Evolutionary conservation across 2,888 invertebrate species (phyloP), one percentile per base, ranked within the genome.

Genomic region (Steinernema hermaphroditum): DNA sequence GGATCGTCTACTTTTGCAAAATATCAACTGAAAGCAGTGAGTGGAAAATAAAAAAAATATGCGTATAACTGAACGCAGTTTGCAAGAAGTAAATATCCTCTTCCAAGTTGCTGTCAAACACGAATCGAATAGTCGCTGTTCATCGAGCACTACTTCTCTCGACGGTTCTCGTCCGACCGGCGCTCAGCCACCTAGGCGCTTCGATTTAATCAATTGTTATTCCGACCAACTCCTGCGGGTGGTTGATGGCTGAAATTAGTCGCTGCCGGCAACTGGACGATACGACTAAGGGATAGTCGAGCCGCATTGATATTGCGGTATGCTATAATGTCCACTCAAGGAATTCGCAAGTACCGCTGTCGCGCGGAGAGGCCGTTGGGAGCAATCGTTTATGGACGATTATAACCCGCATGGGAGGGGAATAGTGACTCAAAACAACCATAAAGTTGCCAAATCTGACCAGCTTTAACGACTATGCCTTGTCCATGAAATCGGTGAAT

Each of bases 321-420:
- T 19, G 16, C 6, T 19, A 46, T 19, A n/a, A 46, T 19, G 27
- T 32, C 27, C 19, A 32, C 62, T 32, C 62, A 34, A 62, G 16
- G 62, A 62, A 62, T 32, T 62, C n/a, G 62, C 16, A 32, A 62
- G 62, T 62, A 27, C 16, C 62, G 62, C 54, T 22, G 46, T 46
- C 46, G 46, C 46, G 22, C 9, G 16, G 4, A 27, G 19, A 62
- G 62, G 62, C 62, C 62, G 29, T 32, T 62, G 62, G 62, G 62
- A 62, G 62, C 16, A 54, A 54, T 62, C 62, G 62, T 29, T 62
- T 32, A 62, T 62, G 16, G 62, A 62, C 62, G 62, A 62, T 62
- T 62, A 62, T 27, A 27, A 32, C 62, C 32, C 62, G 29, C 62
- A 14, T 24, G 62, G 62, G 62, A 54, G 24, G 62, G n/a, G 27